phyloP scores from a whole-genome alignment of 1,140 invertebrate species.

The Nebria ingens region DNA sequence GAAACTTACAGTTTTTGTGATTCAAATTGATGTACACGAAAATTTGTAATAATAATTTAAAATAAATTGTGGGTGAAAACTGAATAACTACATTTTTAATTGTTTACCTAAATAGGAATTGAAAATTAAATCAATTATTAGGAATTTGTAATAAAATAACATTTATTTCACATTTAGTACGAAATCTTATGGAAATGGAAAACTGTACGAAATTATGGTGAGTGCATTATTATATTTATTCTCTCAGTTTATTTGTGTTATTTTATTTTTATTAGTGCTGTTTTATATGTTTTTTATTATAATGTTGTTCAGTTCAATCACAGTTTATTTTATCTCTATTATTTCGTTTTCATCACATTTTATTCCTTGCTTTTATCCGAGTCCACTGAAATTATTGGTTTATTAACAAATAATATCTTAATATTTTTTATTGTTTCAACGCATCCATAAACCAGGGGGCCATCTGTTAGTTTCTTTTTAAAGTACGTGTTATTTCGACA shows the following conservation, averaged over 20 bases:
- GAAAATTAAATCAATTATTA: no score
- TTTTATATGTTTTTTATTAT: not conserved
- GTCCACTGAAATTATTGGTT: no score
- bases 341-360: no score
- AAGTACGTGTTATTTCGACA: no score
- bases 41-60: conserved; percentile 1
- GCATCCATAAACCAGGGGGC: no score
- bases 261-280: conserved; percentile 7
- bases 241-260: not conserved
- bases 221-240: conserved; percentile 3
- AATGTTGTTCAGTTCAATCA: not conserved
- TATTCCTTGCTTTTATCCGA: conserved; percentile 12
- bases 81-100: no score
- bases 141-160: no score
- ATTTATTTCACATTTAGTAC: not conserved
- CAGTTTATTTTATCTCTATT: conserved; percentile 12
- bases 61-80: conserved; percentile 13
- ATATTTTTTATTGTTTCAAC: no score
- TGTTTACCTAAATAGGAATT: no score
- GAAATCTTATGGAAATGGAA: not conserved
- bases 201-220: conserved; percentile 5
- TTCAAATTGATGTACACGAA: not conserved
- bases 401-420: no score
- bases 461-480: no score
- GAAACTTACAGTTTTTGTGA: no score